Conservation (phyloP, 2,113 vertebrate genomes). For the Ammodytes marinus region DNA sequence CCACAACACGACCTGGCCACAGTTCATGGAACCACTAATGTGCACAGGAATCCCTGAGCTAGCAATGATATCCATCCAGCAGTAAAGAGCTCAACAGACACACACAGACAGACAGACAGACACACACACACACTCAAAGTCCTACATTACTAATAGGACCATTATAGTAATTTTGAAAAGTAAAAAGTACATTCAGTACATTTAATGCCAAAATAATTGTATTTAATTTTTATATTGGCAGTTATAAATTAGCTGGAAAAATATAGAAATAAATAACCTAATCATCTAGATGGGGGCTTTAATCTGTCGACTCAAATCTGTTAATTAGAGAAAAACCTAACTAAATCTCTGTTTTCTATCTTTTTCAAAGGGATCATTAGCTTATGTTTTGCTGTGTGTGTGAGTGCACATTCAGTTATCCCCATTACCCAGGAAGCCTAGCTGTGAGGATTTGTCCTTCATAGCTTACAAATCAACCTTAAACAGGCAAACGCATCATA, state of each 20-base stretch:
- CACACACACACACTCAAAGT: background rate
- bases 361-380: constrained; percentile 2
- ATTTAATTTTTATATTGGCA: constrained; percentile 17
- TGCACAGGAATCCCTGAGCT: constrained; percentile 82
- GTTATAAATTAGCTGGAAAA: constrained; percentile 12
- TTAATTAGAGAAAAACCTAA: constrained; percentile 22
- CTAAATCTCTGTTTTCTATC: constrained; percentile 31
- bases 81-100: constrained; percentile 34
- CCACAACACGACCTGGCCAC: constrained; percentile 41
- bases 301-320: constrained; percentile 18
- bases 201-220: background rate
- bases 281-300: constrained; percentile 1
- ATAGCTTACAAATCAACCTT: constrained; percentile 30
- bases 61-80: constrained; percentile 64
- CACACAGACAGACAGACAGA: constrained; percentile 16
- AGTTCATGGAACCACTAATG: constrained; percentile 72
- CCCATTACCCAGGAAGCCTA: constrained; percentile 1
- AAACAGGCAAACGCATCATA: constrained; percentile 17
- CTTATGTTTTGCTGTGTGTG: background rate
- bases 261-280: constrained; percentile 5
- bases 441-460: constrained; percentile 25
- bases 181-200: too few species aligned
- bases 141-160: background rate
- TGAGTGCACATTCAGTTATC: constrained; percentile 31
- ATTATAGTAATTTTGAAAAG: too few species aligned